phyloP scores from a whole-genome alignment of 2,797 vertebrate genomes.

The Synanceia verrucosa region DNA sequence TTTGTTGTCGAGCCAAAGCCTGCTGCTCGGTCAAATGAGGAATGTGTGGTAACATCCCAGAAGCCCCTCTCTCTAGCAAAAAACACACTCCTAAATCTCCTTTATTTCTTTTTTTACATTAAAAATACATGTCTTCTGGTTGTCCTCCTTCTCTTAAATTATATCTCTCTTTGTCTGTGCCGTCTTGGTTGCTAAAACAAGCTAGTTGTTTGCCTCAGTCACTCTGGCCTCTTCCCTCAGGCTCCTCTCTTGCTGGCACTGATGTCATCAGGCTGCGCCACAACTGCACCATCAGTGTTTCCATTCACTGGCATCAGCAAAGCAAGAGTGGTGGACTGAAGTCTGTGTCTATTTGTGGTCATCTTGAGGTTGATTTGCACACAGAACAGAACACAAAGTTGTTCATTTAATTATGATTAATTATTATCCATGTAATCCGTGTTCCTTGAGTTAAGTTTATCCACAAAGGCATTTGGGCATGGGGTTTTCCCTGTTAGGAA shows the following conservation, averaged over 20 bases:
- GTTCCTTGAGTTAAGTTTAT: no score
- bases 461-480: background rate
- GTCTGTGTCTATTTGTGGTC: constrained; percentile 1
- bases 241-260: constrained; percentile 36
- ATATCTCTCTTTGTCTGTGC: background rate
- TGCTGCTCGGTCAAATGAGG: constrained; percentile 18
- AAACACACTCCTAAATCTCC: background rate
- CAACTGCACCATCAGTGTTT: constrained; percentile 35
- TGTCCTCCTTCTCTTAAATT: background rate
- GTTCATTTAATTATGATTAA: background rate
- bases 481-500: background rate
- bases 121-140: no score
- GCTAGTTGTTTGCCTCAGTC: constrained; percentile 40
- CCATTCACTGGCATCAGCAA: constrained; percentile 30
- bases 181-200: constrained; percentile 29
- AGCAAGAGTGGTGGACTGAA: constrained; percentile 5
- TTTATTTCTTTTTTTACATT: background rate
- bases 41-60: constrained; percentile 18
- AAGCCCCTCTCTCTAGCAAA: constrained; percentile 2
- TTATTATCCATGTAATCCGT: background rate
- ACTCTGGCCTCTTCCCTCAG: constrained; percentile 26
- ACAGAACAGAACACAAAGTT: background rate
- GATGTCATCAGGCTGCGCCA: constrained; percentile 46
- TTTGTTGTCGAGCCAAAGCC: constrained; percentile 21
- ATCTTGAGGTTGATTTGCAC: background rate